Evolutionary conservation across 2,888 invertebrate genomes (phyloP).

Genomic region (Pemphredon lugubris): DNA sequence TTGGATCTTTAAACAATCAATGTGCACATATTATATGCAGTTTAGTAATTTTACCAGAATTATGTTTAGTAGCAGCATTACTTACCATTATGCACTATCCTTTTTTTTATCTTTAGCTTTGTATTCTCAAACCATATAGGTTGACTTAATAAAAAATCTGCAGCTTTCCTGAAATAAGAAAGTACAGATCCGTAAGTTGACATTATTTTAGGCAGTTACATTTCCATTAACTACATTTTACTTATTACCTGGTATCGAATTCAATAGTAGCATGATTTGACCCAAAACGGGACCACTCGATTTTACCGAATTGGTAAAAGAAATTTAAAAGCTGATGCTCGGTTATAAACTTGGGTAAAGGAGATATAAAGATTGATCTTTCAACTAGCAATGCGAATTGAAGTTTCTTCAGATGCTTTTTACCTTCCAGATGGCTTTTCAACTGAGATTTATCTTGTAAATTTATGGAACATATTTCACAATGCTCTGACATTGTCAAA

Average conservation of each 20-base stretch:
- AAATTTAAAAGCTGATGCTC: constrained; percentile 41
- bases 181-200: background rate
- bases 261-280: constrained; percentile 63
- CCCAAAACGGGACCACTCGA: constrained; percentile 56
- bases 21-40: background rate
- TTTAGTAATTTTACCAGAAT: no score
- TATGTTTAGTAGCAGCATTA: constrained; percentile 6
- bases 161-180: background rate
- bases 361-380: constrained; percentile 68
- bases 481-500: constrained; percentile 61
- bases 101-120: constrained; percentile 65
- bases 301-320: constrained; percentile 68
- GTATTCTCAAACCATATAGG: constrained; percentile 57
- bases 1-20: constrained; percentile 14
- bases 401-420: constrained; percentile 68
- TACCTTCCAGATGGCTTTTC: constrained; percentile 70
- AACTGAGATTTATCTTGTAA: constrained; percentile 63
- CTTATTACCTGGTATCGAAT: constrained; percentile 65
- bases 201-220: background rate
- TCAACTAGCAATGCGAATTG: constrained; percentile 28
- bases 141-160: constrained; percentile 60
- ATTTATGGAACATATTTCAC: constrained; percentile 69
- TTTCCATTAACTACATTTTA: background rate
- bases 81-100: constrained; percentile 49
- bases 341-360: constrained; percentile 55